Conservation (phyloP, 2,113 vertebrate genomes). For the Balaenoptera acutorostrata region DNA sequence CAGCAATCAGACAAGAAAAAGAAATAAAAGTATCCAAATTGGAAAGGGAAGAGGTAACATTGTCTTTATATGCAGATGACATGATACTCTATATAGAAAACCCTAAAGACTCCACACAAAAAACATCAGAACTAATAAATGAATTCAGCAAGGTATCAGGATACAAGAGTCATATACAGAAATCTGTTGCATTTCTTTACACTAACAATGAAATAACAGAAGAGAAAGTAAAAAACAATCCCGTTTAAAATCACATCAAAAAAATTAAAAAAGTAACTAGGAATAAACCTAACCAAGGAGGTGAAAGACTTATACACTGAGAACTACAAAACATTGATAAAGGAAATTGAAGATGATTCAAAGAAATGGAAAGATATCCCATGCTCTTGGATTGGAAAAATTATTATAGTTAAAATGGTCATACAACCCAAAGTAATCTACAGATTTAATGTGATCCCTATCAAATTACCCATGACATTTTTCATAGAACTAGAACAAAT, state of each 20-base stretch:
- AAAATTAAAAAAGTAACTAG: background rate
- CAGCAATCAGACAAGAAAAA: background rate
- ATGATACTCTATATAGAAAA: background rate
- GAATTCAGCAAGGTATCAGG: background rate
- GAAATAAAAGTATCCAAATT: background rate
- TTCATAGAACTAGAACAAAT: background rate
- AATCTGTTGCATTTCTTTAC: background rate
- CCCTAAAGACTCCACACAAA: background rate
- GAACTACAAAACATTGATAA: background rate
- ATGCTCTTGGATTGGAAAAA: background rate
- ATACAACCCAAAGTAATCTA: background rate
- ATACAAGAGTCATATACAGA: background rate
- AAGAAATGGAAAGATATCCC: background rate
- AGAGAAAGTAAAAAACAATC: background rate
- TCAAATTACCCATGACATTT: background rate
- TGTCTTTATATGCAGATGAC: background rate
- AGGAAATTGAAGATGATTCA: background rate
- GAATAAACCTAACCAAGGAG: background rate
- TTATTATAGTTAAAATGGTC: background rate
- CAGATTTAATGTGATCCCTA: background rate
- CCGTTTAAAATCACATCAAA: background rate
- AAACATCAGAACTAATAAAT: background rate
- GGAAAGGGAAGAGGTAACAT: background rate
- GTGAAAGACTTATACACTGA: background rate
- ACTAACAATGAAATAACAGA: background rate